Evolutionary conservation across 2,113 vertebrate species (phyloP).

Genomic region (Barbus barbus): DNA sequence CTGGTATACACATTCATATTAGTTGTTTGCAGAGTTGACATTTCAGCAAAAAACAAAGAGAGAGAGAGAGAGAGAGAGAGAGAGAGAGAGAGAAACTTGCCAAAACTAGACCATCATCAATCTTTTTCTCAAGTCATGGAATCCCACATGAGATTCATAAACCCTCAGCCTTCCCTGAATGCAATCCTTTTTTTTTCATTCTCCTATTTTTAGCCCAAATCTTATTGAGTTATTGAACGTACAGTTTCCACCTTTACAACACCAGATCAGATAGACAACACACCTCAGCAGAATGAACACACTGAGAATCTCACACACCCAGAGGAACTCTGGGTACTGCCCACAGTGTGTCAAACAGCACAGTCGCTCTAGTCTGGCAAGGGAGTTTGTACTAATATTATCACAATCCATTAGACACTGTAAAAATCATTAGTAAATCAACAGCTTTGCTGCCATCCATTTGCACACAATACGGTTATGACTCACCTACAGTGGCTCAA

Average conservation of each 20-base stretch:
- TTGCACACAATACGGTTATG: not conserved
- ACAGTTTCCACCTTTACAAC: not conserved
- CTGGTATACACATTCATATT: not conserved
- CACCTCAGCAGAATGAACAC: slow-evolving; percentile 2
- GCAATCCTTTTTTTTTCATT: not conserved
- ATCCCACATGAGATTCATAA: not conserved
- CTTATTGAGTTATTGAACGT: slow-evolving; percentile 1
- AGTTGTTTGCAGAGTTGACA: not conserved
- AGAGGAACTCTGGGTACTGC: not conserved
- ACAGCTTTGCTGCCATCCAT: not conserved
- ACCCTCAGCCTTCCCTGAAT: not conserved
- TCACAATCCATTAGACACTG: not conserved
- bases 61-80: too few relatives aligned
- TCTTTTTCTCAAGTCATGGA: not conserved
- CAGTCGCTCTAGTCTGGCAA: not conserved
- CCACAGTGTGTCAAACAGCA: not conserved
- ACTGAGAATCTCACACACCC: not conserved
- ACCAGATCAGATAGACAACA: not conserved
- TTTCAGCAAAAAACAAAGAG: not conserved
- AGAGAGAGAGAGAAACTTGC: not conserved
- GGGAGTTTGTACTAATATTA: not conserved
- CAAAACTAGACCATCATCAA: not conserved
- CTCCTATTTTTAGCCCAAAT: not conserved
- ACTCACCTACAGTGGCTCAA: not conserved
- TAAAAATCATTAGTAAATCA: slow-evolving; percentile 9